phyloP scores from a whole-genome alignment of 1,140 invertebrate genomes.

The Melitaea cinxia region DNA sequence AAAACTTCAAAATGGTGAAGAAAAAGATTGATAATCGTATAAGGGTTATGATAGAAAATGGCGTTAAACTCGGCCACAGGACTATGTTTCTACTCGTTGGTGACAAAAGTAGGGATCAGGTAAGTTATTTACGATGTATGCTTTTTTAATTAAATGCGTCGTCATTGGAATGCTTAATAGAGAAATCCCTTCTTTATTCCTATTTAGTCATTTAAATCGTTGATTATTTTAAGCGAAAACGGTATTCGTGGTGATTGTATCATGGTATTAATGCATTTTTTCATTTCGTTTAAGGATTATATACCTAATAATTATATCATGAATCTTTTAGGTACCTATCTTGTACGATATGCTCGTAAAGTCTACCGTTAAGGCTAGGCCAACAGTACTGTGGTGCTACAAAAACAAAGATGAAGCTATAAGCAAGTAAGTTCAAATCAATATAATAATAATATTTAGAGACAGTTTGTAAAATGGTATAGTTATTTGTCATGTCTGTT shows the following conservation, averaged over 20 bases:
- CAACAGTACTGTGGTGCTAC: conserved; percentile 98
- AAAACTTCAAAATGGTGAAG: conserved; percentile 86
- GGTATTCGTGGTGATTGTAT: too few species aligned
- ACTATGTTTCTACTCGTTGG: conserved; percentile 98
- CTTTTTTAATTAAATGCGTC: conserved; percentile 7
- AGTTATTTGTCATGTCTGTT: background rate
- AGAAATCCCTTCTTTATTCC: too few species aligned
- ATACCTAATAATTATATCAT: background rate
- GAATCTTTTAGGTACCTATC: conserved; percentile 90
- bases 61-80: conserved; percentile 92
- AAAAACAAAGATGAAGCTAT: conserved; percentile 95
- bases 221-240: too few species aligned
- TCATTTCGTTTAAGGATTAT: background rate
- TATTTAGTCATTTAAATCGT: too few species aligned
- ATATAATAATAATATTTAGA: too few species aligned
- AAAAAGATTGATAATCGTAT: conserved; percentile 99
- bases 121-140: conserved; percentile 64
- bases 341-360: conserved; percentile 99
- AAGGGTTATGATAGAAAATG: conserved; percentile 98
- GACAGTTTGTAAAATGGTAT: background rate
- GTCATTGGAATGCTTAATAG: background rate
- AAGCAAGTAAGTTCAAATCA: conserved; percentile 86
- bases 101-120: conserved; percentile 97
- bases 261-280: too few species aligned
- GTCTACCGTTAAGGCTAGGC: conserved; percentile 94